Conservation (phyloP, 2,113 vertebrate genomes). For the Malurus cyaneus region DNA sequence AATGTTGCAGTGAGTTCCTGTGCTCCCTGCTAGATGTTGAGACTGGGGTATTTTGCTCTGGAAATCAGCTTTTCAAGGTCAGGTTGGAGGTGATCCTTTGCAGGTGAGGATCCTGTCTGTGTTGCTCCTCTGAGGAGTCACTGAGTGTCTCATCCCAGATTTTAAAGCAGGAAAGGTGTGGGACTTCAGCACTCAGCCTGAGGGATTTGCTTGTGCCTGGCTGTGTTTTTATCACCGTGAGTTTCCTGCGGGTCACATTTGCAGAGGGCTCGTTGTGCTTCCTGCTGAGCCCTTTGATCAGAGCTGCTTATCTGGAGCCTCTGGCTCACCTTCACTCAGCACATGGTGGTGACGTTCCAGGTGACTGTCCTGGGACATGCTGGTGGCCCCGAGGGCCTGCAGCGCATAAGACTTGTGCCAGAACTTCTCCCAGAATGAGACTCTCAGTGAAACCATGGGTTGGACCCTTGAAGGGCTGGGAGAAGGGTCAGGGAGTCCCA, state of each 20-base stretch:
- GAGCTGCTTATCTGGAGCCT: slow-evolving; percentile 41
- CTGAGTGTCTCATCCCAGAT: neutral
- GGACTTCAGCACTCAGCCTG: neutral
- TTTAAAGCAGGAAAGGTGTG: neutral
- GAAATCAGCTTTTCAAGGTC: neutral
- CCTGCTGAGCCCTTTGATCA: slow-evolving; percentile 34
- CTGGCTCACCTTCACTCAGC: slow-evolving; percentile 7
- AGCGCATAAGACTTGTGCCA: neutral
- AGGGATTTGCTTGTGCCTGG: neutral
- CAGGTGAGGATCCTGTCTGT: neutral
- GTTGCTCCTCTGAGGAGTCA: fast-evolving
- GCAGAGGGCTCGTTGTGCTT: neutral
- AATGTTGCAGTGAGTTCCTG: neutral
- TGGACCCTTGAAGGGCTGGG: fast-evolving
- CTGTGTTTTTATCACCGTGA: neutral
- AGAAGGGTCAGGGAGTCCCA: neutral
- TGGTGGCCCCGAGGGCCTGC: fast-evolving
- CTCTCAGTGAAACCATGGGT: fast-evolving
- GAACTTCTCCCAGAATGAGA: neutral
- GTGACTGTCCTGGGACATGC: neutral
- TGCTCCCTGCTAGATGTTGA: neutral
- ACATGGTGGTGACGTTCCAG: neutral
- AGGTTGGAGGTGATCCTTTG: neutral
- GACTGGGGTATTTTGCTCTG: neutral
- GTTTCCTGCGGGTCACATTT: neutral